Conservation (phyloP, 2,113 vertebrate species). For the Poecile atricapillus region DNA sequence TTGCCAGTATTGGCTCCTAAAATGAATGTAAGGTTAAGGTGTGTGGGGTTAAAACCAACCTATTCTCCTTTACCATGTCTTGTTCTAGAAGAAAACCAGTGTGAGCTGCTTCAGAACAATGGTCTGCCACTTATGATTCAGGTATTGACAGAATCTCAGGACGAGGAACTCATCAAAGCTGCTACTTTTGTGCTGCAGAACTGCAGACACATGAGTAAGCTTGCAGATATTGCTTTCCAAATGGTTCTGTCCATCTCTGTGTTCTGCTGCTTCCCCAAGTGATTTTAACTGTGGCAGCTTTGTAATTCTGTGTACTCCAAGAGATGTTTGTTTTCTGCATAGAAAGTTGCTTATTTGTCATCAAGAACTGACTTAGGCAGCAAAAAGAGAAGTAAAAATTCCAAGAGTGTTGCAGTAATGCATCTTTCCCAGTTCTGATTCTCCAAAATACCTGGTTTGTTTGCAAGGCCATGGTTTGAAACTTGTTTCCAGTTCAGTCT, state of each 20-base stretch:
- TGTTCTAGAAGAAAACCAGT: conserved; percentile 85
- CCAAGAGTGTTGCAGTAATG: background rate
- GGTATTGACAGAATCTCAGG: conserved; percentile 81
- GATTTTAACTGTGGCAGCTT: background rate
- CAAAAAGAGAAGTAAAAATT: background rate
- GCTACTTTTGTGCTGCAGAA: conserved; percentile 90
- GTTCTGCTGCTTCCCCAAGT: background rate
- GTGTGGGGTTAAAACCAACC: background rate
- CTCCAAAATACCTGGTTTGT: no score
- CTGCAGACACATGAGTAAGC: conserved; percentile 91
- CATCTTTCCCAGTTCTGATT: no score
- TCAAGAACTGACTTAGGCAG: background rate
- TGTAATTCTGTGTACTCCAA: background rate
- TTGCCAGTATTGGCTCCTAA: background rate
- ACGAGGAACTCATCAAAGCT: conserved; percentile 85
- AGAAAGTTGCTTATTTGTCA: background rate
- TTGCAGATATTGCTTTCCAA: conserved; percentile 35
- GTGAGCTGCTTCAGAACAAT: conserved; percentile 83
- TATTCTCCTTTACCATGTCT: background rate
- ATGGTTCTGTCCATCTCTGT: background rate
- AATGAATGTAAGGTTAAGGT: background rate
- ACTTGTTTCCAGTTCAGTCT: no score
- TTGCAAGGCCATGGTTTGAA: no score
- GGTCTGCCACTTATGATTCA: conserved; percentile 89
- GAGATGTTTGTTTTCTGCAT: background rate